Percentiles rank a stretch among this genome's conserved stretches.
These are phyloP conservation scores for Acleris emargana DNA, from an alignment of 2,888 invertebrate genomes.

Conservation along the genomic window DNA sequence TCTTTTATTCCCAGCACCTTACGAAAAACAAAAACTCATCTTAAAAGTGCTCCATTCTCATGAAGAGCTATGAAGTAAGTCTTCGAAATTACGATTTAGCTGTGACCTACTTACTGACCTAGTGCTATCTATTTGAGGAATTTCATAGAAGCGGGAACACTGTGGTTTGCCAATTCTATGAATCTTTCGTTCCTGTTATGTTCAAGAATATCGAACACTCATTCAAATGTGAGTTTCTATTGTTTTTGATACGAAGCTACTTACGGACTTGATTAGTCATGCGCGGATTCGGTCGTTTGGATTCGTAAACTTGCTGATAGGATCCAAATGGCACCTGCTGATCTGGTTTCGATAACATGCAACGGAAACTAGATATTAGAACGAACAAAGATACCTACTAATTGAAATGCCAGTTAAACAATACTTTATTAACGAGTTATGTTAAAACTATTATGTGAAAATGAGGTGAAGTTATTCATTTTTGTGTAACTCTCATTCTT, in stretches of 20 bases:
- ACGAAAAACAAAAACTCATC: not conserved
- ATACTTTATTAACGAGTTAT: too few relatives aligned
- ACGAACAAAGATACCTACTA: not conserved
- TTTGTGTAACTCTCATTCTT: too few relatives aligned
- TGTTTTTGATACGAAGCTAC: conserved; percentile 6
- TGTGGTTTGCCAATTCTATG: not conserved
- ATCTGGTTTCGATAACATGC: conserved; percentile 13
- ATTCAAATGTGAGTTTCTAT: too few relatives aligned
- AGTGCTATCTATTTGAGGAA: conserved; percentile 6
- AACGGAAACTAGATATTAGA: conserved; percentile 6
- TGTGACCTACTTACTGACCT: conserved; percentile 16
- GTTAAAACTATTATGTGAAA: too few relatives aligned
- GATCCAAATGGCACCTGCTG: conserved; percentile 9
- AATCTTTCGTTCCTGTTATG: not conserved
- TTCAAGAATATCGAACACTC: too few relatives aligned
- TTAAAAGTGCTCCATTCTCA: conserved; percentile 1
- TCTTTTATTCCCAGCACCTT: not conserved
- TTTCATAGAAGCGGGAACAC: not conserved
- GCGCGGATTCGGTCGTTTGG: conserved; percentile 5
- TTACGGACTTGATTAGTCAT: not conserved
- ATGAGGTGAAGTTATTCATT: too few relatives aligned
- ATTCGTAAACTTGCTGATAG: conserved; percentile 5
- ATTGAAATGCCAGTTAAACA: not conserved
- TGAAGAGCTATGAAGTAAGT: conserved; percentile 30
- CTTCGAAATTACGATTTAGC: not conserved